Conservation (phyloP, 2,888 invertebrate genomes). For the Synergus gifuensis region DNA sequence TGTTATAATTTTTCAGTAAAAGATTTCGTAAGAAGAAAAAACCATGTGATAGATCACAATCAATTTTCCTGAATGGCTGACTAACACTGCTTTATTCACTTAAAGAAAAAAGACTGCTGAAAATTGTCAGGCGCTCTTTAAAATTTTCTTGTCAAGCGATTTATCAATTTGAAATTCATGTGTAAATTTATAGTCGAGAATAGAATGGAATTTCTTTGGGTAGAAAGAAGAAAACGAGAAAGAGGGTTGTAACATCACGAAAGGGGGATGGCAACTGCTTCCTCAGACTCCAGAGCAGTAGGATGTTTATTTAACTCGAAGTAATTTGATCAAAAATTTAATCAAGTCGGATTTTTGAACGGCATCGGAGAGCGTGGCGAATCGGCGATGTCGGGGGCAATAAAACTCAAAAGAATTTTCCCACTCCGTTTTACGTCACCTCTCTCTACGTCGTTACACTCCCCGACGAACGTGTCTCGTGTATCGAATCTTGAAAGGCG, state of each 20-base stretch:
- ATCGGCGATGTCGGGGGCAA: constrained; percentile 70
- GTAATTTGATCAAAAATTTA: constrained; percentile 78
- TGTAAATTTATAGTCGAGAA: not conserved
- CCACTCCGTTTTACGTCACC: constrained; percentile 50
- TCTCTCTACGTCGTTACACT: constrained; percentile 39
- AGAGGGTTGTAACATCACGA: constrained; percentile 8
- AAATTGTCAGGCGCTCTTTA: not conserved
- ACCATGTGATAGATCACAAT: not conserved
- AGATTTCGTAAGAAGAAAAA: not conserved
- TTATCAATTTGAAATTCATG: not conserved
- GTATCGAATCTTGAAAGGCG: constrained; percentile 57
- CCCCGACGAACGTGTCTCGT: constrained; percentile 45
- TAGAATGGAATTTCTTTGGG: not conserved
- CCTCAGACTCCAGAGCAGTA: constrained; percentile 52
- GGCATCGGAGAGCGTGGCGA: constrained; percentile 70
- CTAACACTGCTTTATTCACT: not conserved
- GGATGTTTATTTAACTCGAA: constrained; percentile 77
- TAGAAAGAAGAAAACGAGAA: not conserved
- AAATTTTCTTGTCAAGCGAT: not conserved
- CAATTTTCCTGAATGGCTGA: not conserved
- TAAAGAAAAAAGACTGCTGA: not conserved
- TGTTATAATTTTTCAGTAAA: not conserved
- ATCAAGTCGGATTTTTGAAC: constrained; percentile 77
- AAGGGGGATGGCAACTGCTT: constrained; percentile 52
- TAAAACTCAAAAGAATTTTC: constrained; percentile 72